phyloP scores from a whole-genome alignment of 2,888 invertebrate genomes.

The Tanaodytes sp. region DNA sequence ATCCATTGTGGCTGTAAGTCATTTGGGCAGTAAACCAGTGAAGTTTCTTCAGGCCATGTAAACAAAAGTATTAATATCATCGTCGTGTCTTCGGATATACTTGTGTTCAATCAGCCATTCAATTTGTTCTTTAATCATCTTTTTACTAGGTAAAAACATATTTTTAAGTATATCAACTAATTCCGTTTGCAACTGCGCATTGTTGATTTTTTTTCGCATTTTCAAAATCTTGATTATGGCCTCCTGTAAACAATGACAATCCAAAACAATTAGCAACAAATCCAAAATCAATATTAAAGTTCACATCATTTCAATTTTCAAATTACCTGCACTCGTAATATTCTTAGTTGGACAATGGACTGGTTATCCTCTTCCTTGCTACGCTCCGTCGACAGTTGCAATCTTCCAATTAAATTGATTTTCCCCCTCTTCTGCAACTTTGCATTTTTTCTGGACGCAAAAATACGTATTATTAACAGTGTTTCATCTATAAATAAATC shows the following conservation, averaged over 20 bases:
- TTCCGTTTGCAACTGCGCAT: constrained; percentile 96
- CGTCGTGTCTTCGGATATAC: constrained; percentile 96
- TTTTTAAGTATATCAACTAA: constrained; percentile 98
- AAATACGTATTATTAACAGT: not conserved
- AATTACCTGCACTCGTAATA: constrained; percentile 84
- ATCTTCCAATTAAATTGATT: constrained; percentile 94
- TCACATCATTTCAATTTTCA: too few relatives aligned
- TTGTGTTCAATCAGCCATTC: constrained; percentile 99
- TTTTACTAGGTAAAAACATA: constrained; percentile 99
- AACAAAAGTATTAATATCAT: constrained; percentile 97
- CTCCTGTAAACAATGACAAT: constrained; percentile 83
- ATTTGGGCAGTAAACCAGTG: constrained; percentile 1
- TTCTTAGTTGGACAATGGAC: constrained; percentile 96
- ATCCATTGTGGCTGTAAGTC: not conserved
- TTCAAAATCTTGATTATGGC: constrained; percentile 99
- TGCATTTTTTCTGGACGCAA: constrained; percentile 85
- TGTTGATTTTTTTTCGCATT: constrained; percentile 95
- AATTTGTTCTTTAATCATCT: constrained; percentile 99
- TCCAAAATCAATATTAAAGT: too few relatives aligned
- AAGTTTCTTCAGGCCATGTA: constrained; percentile 87
- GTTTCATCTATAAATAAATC: not conserved
- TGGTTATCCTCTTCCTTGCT: constrained; percentile 98
- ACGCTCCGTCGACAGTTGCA: constrained; percentile 95
- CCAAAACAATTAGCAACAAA: not conserved
- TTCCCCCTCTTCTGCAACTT: constrained; percentile 96